Base-by-base conservation (phyloP, 1,140 invertebrate species). In the Mizuhopecten yessoensis region DNA sequence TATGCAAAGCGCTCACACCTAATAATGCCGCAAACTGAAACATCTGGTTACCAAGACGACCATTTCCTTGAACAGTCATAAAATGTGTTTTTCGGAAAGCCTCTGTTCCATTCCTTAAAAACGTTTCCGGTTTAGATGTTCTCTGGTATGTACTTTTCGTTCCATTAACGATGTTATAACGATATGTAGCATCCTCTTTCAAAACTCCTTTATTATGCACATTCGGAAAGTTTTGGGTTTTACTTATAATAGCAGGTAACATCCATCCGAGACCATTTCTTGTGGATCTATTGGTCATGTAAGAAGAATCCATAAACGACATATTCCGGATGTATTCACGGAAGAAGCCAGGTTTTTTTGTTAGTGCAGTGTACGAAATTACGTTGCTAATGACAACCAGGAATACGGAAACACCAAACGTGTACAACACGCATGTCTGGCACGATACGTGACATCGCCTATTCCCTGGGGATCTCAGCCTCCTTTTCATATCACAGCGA, bases 1-100 rank as follows among this genome's bases (percentile, higher is more conserved):
- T 92, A 42, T 92, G 90, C 0, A 86, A 33, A n/a, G 75, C 45
- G 0, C 91, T 90, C 17, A 92, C 92, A 0, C 94, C 95, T 33
- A 94, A 90, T 0, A 94, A 75, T 34, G 94, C 91, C 17, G 94
- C 94, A 87, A 93, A 94, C 45, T 93, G 86, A 86, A 94, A 95
- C 89, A 95, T 92, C n/a, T 91, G 89, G 57, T 95, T 95, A 33
- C 92, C 94, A 17, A 95, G 91, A 29, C 93, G 91, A 11, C 94
- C 94, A 33, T 92, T 89, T 20, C 90, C 92, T 9, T 42, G 39
- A 34, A 89, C 36, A 7, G 90, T 91, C 90, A 92, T 92, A 36
- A 91, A 89, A 89, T 91, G 90, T 9, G 88, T 88, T 36, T 87
- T 87, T 34, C 86, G 29, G 36, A 91, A 91, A 75, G n/a, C 57